A percentile compares a stretch with the other conserved stretches of the same genome.
These are phyloP conservation scores for Polylopha cassiicola DNA, from an alignment of 2,888 invertebrate genomes.

Conservation along the genomic window DNA sequence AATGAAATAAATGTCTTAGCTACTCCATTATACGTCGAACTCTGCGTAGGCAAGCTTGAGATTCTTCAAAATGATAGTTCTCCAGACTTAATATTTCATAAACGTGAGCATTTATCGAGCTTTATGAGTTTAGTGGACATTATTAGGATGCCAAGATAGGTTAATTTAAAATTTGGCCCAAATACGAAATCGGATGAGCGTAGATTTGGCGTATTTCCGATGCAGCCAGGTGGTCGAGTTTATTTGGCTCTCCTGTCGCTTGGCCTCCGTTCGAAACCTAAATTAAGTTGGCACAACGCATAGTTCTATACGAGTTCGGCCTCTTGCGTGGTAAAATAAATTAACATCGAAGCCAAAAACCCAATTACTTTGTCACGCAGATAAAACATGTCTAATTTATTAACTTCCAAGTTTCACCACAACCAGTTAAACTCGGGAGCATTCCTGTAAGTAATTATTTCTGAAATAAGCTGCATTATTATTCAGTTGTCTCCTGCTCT, in stretches of 20 bases:
- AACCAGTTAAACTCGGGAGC: slow-evolving; percentile 25
- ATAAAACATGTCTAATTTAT: slow-evolving; percentile 23
- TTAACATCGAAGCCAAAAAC: not conserved
- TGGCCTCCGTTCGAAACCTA: slow-evolving; percentile 35
- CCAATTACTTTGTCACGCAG: slow-evolving; percentile 1
- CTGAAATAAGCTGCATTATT: slow-evolving; percentile 37
- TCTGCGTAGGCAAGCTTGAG: slow-evolving; percentile 30
- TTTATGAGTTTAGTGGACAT: slow-evolving; percentile 15
- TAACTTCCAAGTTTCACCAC: slow-evolving; percentile 27
- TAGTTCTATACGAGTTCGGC: too few relatives aligned
- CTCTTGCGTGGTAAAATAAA: too few relatives aligned
- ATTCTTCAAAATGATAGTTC: slow-evolving; percentile 53
- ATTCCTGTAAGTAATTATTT: slow-evolving; percentile 15
- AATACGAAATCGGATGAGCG: slow-evolving; percentile 23
- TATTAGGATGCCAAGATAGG: slow-evolving; percentile 24
- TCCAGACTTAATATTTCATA: slow-evolving; percentile 71
- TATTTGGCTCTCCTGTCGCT: slow-evolving; percentile 43
- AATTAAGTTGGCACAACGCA: slow-evolving; percentile 39
- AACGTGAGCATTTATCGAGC: slow-evolving; percentile 56
- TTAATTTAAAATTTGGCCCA: slow-evolving; percentile 58
- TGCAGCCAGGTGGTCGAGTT: slow-evolving; percentile 42
- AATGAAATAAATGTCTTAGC: not conserved
- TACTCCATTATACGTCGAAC: not conserved
- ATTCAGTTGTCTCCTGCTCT: slow-evolving; percentile 58
- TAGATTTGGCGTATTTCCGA: slow-evolving; percentile 38